A percentile compares a stretch with the other conserved stretches of the same genome.
Evolutionary conservation across 2,113 vertebrate species (phyloP).

Genomic region (Cnemophilus loriae): DNA sequence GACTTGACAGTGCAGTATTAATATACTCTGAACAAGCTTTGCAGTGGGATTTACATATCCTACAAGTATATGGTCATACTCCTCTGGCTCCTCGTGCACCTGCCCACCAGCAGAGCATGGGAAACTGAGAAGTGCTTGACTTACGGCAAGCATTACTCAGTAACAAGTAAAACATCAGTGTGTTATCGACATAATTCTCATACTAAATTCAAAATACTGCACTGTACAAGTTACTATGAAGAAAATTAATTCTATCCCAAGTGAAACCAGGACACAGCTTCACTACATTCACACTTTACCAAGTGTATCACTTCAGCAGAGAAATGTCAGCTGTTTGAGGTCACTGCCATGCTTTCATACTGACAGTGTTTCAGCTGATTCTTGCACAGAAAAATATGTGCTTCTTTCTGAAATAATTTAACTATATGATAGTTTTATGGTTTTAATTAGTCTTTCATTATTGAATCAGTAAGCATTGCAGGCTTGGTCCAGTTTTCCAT

Average conservation of each 20-base stretch:
- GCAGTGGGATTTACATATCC: neutral
- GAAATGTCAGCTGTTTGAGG: neutral
- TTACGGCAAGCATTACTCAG: neutral
- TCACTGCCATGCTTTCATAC: neutral
- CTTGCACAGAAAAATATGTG: neutral
- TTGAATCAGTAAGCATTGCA: neutral
- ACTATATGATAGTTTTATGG: neutral
- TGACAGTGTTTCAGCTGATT: neutral
- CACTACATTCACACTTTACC: neutral
- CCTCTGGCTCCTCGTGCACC: neutral
- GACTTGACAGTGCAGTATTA: neutral
- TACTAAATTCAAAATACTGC: neutral
- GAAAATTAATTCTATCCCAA: neutral
- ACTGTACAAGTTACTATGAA: neutral
- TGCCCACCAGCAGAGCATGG: neutral
- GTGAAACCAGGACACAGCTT: neutral
- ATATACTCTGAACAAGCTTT: neutral
- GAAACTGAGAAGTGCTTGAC: neutral
- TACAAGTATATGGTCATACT: neutral
- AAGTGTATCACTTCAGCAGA: neutral
- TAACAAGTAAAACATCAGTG: neutral
- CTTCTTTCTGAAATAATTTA: neutral
- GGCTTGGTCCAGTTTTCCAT: neutral
- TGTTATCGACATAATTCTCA: neutral
- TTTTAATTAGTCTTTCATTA: neutral